Evolutionary conservation across 1,140 invertebrate genomes (phyloP).

Genomic region (Trachymyrmex septentrionalis): DNA sequence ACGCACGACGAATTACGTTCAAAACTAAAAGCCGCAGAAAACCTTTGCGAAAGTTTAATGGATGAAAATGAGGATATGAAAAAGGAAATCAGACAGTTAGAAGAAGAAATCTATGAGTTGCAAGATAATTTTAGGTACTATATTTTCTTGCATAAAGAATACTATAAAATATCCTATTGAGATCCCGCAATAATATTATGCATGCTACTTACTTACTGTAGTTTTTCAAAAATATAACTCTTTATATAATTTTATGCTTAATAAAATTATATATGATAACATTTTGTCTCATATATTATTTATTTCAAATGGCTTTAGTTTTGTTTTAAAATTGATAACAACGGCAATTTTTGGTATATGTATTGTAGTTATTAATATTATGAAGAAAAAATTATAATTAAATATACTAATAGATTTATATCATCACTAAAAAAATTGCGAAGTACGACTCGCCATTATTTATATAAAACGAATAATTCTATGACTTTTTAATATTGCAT

Average conservation of each 20-base stretch:
- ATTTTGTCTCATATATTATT: neutral
- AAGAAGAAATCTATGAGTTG: slow-evolving; percentile 99
- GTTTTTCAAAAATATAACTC: slow-evolving; percentile 3
- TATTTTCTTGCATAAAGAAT: slow-evolving; percentile 13
- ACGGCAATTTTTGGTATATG: neutral
- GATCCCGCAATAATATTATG: neutral
- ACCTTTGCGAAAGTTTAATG: slow-evolving; percentile 96
- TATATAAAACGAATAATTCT: slow-evolving; percentile 47
- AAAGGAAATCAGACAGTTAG: slow-evolving; percentile 96
- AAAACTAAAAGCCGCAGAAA: slow-evolving; percentile 94
- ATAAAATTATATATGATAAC: slow-evolving; percentile 15
- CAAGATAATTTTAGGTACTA: slow-evolving; percentile 96
- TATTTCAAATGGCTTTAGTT: slow-evolving; percentile 12
- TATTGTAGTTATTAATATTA: slow-evolving; percentile 49
- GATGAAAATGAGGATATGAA: slow-evolving; percentile 99
- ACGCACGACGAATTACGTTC: slow-evolving; percentile 90
- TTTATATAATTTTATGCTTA: slow-evolving; percentile 7
- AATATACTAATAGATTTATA: slow-evolving; percentile 23
- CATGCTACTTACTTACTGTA: slow-evolving; percentile 12
- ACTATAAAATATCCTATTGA: neutral
- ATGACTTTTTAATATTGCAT: slow-evolving; percentile 28
- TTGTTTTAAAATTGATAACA: slow-evolving; percentile 34
- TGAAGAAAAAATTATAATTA: slow-evolving; percentile 1
- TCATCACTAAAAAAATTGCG: slow-evolving; percentile 26
- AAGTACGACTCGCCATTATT: slow-evolving; percentile 59